Conservation (phyloP, 2,113 vertebrate species). For the Leptocoma aspasia region DNA sequence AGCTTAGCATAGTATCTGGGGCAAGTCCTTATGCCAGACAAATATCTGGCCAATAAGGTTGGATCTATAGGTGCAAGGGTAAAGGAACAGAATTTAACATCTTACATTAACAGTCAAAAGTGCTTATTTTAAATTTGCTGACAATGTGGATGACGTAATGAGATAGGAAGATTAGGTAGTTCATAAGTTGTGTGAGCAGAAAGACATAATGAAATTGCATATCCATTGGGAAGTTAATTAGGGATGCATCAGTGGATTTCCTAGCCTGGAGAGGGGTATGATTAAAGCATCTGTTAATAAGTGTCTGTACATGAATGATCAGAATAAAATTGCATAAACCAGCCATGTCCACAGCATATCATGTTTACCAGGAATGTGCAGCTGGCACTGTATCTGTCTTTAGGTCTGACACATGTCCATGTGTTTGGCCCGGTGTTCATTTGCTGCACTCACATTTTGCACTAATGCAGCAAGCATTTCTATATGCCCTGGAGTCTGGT, state of each 20-base stretch:
- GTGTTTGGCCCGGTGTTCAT: background rate
- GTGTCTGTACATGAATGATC: background rate
- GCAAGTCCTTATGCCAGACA: background rate
- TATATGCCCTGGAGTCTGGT: background rate
- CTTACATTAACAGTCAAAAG: background rate
- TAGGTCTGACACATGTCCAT: background rate
- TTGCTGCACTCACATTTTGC: no score
- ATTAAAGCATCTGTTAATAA: background rate
- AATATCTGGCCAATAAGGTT: background rate
- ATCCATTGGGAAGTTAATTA: background rate
- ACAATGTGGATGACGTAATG: background rate
- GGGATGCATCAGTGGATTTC: background rate
- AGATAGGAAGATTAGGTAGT: background rate
- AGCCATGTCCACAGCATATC: background rate
- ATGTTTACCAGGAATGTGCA: background rate
- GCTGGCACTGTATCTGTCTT: rapidly evolving
- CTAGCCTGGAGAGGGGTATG: background rate
- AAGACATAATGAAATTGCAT: background rate
- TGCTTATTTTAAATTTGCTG: background rate
- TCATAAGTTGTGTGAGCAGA: background rate
- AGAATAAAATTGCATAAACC: background rate
- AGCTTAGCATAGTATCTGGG: background rate
- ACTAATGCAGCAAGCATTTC: background rate
- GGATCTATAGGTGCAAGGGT: background rate
- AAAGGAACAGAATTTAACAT: background rate